Base-by-base conservation (phyloP, 2,888 invertebrate genomes). In the Thelaira solivaga region DNA sequence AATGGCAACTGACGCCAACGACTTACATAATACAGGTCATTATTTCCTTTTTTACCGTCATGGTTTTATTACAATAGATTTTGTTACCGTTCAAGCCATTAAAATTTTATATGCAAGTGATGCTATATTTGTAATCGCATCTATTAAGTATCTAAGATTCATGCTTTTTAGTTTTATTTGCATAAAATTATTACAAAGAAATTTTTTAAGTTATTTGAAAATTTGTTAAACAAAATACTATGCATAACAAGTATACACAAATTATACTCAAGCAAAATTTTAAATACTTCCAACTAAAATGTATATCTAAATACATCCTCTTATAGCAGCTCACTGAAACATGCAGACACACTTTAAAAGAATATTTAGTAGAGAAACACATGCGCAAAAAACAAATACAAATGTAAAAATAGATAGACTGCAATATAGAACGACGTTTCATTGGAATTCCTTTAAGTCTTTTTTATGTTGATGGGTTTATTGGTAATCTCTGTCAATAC, bases 401-500 rank as follows among this genome's bases (percentile, higher is more conserved):
- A n/a, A n/a, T 47, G 24, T 16, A 6, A 29, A 6, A 18, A 47
- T 29, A 34, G 2, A 26, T 10, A 18, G 45, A 47, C 68, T 57
- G 29, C 26, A 26, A 24, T 18, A 16, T 36, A n/a, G 24, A 43
- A 45, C 34, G 24, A 65, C 43, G n/a, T 53, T 59, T 71, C 53
- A 61, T 72, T 61, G 55, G 61, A 55, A 72, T 67, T 61, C 45
- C 45, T 31, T 55, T 47, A 67, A 72, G 71, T 41, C 67, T 59
- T 45, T 45, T 77, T 55, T 53, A 53, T 80, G 76, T 78, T 80
- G 77, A 78, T 80, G 65, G 79, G 67, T 78, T 80, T 80, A 78
- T 71, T 80, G 67, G 65, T 81, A 81, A 81, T 81, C 80, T 80
- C 76, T 78, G 73, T 20, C 49, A 76, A 67, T 72, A 64, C 24